A percentile compares a stretch with the other conserved stretches of the same genome.
Conservation (phyloP, 2,888 invertebrate species). For the Lamellibrachia columna region DNA sequence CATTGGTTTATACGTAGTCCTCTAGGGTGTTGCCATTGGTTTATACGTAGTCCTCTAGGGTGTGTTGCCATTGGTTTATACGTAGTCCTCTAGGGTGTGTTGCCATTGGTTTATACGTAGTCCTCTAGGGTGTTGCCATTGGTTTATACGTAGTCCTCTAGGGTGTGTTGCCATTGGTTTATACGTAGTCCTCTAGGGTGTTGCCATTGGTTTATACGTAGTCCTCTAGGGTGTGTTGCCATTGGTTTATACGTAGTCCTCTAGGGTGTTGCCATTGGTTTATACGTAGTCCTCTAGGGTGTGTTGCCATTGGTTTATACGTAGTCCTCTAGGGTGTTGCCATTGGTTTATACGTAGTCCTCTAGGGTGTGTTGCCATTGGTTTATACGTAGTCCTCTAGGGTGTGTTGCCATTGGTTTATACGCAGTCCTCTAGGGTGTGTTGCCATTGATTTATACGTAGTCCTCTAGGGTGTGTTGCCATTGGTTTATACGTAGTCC, state of each 20-base stretch:
- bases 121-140: neutral
- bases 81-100: too few relatives aligned
- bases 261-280: neutral
- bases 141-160: neutral
- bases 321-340: too few relatives aligned
- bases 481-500: neutral
- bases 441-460: neutral
- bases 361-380: neutral
- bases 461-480: too few relatives aligned
- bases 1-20: neutral
- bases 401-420: neutral
- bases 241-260: neutral
- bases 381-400: neutral
- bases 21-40: neutral
- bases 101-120: neutral
- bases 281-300: neutral
- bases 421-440: neutral
- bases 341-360: too few relatives aligned
- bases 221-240: too few relatives aligned
- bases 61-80: too few relatives aligned
- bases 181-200: too few relatives aligned
- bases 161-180: neutral
- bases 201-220: too few relatives aligned
- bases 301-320: neutral
- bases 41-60: too few relatives aligned